Base-by-base conservation (phyloP, 2,113 vertebrate genomes). In the Antennarius striatus region DNA sequence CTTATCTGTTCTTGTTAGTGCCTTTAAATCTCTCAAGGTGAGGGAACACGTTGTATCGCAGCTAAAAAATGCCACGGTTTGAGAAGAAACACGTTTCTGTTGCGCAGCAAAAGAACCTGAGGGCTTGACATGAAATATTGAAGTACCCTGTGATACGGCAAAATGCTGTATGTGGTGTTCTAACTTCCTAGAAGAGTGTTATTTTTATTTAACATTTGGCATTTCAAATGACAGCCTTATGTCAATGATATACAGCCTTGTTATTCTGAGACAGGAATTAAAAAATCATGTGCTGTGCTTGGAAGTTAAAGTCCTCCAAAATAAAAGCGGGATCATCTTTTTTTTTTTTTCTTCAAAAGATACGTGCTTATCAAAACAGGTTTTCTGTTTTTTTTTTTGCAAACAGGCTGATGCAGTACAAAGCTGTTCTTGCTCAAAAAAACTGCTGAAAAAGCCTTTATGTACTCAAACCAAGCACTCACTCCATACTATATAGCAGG, bases 391-490 rank as follows among this genome's bases (percentile, higher is more conserved):
- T 36, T 36, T 36, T 5, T 7, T 36, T 22, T 22, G 85, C 75
- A 81, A 88, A 88, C 55, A 68, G 65, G 80, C 80, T 82, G 82
- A 86, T 83, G 49, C 52, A 51, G 82, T 73, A 79, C 76, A 81
- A 86, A 79, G 79, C 71, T 86, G 82, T 49, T 76, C 80, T 75
- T 75, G 74, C 79, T 85, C 39, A 52, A 68, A 82, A 72, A 59
- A 89, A 11, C 30, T 86, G 83, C 83, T 80, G 79, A 86, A 84
- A 75, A 79, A 48, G 79, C 77, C 57, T 77, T 87, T 75, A 54
- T 82, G 54, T 70, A 68, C 75, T 71, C 73, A 51, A 71, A 79
- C 76, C 75, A 76, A 84, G 64, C 42, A 52, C 65, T 75, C 56
- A 68, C 51, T 63, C 73, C 68, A 67, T 11, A 56, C 63, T 55